Evolutionary conservation across 2,113 vertebrate species (phyloP).

Genomic region (Columbina picui): DNA sequence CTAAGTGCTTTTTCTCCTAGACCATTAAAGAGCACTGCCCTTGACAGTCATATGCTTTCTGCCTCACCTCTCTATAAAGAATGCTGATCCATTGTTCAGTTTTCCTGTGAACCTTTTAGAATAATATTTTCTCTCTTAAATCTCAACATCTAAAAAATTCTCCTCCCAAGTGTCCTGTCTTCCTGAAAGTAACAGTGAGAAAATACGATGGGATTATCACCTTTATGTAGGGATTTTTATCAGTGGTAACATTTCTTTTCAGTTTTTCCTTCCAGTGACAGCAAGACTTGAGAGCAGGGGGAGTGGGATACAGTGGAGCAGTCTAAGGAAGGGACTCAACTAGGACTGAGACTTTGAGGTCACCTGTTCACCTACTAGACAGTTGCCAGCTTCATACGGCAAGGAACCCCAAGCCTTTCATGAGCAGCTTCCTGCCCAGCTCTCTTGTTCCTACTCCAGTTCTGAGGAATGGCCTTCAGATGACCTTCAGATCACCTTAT

Average conservation of each 20-base stretch:
- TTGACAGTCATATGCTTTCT: background rate
- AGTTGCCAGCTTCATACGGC: background rate
- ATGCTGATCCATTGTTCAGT: background rate
- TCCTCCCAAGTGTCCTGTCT: background rate
- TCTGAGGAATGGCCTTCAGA: background rate
- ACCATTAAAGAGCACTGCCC: background rate
- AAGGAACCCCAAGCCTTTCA: background rate
- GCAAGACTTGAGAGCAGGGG: background rate
- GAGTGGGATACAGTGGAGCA: background rate
- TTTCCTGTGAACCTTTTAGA: background rate
- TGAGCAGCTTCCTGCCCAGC: background rate
- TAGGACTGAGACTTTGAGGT: background rate
- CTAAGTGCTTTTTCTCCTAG: background rate
- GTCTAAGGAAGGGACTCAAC: background rate
- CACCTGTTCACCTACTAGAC: background rate
- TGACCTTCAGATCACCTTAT: background rate
- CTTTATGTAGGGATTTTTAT: background rate
- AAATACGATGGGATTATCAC: background rate
- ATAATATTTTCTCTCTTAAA: background rate
- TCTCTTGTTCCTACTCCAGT: background rate
- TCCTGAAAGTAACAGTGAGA: background rate
- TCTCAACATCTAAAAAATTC: background rate
- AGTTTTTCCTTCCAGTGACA: background rate
- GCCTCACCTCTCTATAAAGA: background rate
- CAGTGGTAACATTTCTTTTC: background rate